Conservation (phyloP, 2,113 vertebrate genomes). For the Origma solitaria region DNA sequence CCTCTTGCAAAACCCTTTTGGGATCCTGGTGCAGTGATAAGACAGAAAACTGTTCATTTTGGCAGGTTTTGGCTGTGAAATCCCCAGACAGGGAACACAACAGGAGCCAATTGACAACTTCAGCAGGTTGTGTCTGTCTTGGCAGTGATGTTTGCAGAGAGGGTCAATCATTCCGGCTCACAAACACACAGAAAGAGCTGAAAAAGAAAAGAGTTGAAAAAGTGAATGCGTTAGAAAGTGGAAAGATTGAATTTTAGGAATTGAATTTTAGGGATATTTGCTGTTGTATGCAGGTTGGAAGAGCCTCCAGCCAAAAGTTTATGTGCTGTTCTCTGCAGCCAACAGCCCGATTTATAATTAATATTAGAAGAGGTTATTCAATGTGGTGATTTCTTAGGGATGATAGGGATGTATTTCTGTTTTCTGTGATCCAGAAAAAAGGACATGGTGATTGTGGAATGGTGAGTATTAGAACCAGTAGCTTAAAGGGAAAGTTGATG, state of each 20-base stretch:
- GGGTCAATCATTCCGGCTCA: neutral
- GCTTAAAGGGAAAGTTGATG: neutral
- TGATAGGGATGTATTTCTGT: neutral
- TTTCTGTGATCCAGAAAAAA: neutral
- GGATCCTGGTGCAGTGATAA: neutral
- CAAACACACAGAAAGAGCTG: neutral
- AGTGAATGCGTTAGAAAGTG: neutral
- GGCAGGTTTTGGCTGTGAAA: neutral
- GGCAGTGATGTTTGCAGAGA: neutral
- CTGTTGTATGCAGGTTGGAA: neutral
- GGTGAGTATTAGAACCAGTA: neutral
- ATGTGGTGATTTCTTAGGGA: neutral
- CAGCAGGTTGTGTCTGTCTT: neutral
- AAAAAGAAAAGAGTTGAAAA: neutral
- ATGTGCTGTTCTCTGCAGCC: neutral
- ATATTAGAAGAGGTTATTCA: neutral
- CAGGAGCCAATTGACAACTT: neutral
- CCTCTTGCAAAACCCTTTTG: neutral
- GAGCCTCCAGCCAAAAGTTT: neutral
- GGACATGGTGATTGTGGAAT: fast-evolving
- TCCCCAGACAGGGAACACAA: neutral
- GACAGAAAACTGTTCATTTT: neutral
- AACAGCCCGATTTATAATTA: neutral
- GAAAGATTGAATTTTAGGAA: neutral
- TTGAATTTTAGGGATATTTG: neutral